Evolutionary conservation across 2,888 invertebrate genomes (phyloP).

Genomic region (Operophtera brumata): DNA sequence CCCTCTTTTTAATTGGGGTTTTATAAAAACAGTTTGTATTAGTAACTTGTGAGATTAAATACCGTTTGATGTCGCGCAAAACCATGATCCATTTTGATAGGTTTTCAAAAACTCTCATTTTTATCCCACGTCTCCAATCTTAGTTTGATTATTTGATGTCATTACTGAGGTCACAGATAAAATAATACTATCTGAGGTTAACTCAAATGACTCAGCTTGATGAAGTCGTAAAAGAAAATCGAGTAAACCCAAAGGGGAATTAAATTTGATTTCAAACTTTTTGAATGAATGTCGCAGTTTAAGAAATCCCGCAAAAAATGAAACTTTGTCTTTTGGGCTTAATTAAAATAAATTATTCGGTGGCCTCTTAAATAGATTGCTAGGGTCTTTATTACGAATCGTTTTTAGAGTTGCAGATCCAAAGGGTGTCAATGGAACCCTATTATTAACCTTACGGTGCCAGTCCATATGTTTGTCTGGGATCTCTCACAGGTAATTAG

Average conservation of each 20-base stretch:
- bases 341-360: conserved; percentile 2
- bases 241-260: conserved; percentile 78
- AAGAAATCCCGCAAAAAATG: conserved; percentile 22
- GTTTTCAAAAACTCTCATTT: no score
- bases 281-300: conserved; percentile 73
- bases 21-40: no score
- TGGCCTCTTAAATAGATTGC: conserved; percentile 60
- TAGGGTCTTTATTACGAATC: conserved; percentile 56
- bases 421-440: background rate
- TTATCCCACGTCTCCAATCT: conserved; percentile 30
- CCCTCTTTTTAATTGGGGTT: no score
- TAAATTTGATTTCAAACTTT: conserved; percentile 78
- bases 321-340: conserved; percentile 30
- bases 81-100: no score
- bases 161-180: no score
- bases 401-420: background rate
- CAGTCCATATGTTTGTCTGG: no score
- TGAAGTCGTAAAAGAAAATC: conserved; percentile 78
- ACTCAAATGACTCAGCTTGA: conserved; percentile 74
- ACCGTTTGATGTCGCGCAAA: no score
- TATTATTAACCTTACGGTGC: background rate
- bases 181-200: no score
- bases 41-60: no score
- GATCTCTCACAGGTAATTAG: no score
- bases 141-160: conserved; percentile 75